Evolutionary conservation across 1,140 invertebrate genomes (phyloP), one percentile per base, ranked within the genome.

Genomic region (Dendrolimus kikuchii): DNA sequence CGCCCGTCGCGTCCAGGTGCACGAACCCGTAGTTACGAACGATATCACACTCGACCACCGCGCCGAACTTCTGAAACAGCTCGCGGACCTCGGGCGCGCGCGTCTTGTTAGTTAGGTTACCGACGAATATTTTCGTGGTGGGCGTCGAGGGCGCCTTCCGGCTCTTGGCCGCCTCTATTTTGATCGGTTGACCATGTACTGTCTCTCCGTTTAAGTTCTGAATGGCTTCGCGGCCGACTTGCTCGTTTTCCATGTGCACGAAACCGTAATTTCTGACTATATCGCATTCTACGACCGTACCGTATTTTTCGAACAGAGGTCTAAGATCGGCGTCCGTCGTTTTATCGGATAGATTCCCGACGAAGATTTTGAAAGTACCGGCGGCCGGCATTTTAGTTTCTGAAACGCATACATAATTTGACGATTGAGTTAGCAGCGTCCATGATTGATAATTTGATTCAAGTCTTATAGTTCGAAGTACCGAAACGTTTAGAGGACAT

Each of bases 211-310:
- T 97, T 71, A 98, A 89, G 77, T 94, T 95, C 86, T 96, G 94
- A 80, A 97, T 97, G 46, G 96, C 96, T 78, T 94, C 93, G 89
- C 95, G 93, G 46, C 96, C 96, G 76, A 95, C 93, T 73, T 95
- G 92, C 83, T 96, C 95, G 86, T 94, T 95, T 88, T 96, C 95
- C 96, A 97, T 98, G 88, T 98, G 97, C 79, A 98, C 96, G 92
- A 98, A 98, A 70, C 96, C 96, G 92, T 97, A 98, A 89, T 98
- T 98, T 89, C 96, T 96, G 58, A 98, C 94, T 74, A 98, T 95
- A 89, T 97, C 97, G 87, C 96, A 98, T 90, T 98, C 96, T 60
- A 96, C 93, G 70, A 98, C 96, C 88, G 94, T 95, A 77, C 97
- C 97, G 93, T 94, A 97, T 80, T 97, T 96, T 87, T 97, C 95